Evolutionary conservation across 2,888 invertebrate genomes (phyloP), one percentile per base, ranked within the genome.

Genomic region (Himalopsyche kuldschensis): DNA sequence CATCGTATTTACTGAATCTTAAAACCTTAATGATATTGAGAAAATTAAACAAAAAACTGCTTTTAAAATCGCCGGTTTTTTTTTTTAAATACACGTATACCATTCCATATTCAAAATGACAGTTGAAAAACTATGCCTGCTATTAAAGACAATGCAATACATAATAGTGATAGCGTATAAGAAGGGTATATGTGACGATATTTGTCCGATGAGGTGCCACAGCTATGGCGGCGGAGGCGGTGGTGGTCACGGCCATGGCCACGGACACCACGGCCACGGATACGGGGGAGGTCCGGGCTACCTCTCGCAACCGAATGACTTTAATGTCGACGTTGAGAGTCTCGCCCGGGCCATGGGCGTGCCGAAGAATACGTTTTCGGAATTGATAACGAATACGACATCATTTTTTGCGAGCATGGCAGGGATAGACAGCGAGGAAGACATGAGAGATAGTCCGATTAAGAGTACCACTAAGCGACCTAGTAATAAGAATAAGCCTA

Each of bases 81-180:
- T 69, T 11, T n/a, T 27, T 69, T 30, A n/a, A 27, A 10, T 11
- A 20, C 20, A 63, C 4, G 10, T n/a, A 63, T 15, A 79, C 31
- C 24, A 20, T 11, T 35, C 15, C 15, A 6, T 30, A 27, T 69
- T 47, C 3, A 80, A 30, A 27, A 86, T 86, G 86, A 82, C 85
- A 1, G 15, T 86, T 31, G 86, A 85, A 31, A 86, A 83, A 27
- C 80, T 86, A 24, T 86, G 86, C 31, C 69, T 82, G 48, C n/a
- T 86, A 17, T 32, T 86, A 69, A 86, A 86, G 48, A 85, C 85
- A 75, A 85, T 86, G 85, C 86, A 86, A 75, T 86, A 85, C 75
- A 76, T 86, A 5, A 35, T 86, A 15, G 81, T 85, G 79, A 77
- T 85, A 31, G 85, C 85, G 11, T 82, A 86, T 47, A 82, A 85